Conservation (phyloP, 2,113 vertebrate species). For the Bostrychus sinensis region DNA sequence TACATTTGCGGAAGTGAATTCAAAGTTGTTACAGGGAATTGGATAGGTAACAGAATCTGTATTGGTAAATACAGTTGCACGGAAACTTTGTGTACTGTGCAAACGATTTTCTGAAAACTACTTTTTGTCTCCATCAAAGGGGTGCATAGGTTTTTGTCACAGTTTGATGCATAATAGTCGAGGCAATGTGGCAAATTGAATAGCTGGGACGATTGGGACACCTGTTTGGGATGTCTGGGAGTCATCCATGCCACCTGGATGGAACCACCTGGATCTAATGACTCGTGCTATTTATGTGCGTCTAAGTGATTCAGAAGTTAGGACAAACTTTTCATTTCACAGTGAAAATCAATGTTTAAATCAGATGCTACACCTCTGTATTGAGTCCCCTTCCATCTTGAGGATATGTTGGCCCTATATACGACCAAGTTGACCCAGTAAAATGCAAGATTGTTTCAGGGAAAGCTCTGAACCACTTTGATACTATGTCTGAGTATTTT, state of each 20-base stretch:
- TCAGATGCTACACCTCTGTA: too few relatives aligned
- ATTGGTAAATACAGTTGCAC: not conserved
- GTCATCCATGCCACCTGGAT: constrained; percentile 42
- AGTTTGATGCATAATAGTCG: not conserved
- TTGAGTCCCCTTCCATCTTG: too few relatives aligned
- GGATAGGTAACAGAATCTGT: not conserved
- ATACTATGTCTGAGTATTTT: too few relatives aligned
- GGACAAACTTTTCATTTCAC: not conserved
- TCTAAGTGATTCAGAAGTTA: not conserved
- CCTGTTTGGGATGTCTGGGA: constrained; percentile 25
- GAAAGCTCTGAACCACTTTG: too few relatives aligned
- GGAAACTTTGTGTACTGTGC: constrained; percentile 1
- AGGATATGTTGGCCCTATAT: too few relatives aligned
- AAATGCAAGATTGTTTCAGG: too few relatives aligned
- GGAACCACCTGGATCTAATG: constrained; percentile 50
- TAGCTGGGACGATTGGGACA: constrained; percentile 25
- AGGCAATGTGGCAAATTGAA: constrained; percentile 28
- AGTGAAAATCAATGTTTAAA: not conserved
- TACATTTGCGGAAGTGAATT: constrained; percentile 18
- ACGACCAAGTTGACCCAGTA: too few relatives aligned
- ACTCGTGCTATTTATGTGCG: constrained; percentile 30
- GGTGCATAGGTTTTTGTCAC: constrained; percentile 4
- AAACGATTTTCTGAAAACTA: not conserved
- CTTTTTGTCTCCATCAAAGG: not conserved
- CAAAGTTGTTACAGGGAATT: constrained; percentile 9